Conservation (phyloP, 2,888 invertebrate genomes). For the Nemapogon koenigi region DNA sequence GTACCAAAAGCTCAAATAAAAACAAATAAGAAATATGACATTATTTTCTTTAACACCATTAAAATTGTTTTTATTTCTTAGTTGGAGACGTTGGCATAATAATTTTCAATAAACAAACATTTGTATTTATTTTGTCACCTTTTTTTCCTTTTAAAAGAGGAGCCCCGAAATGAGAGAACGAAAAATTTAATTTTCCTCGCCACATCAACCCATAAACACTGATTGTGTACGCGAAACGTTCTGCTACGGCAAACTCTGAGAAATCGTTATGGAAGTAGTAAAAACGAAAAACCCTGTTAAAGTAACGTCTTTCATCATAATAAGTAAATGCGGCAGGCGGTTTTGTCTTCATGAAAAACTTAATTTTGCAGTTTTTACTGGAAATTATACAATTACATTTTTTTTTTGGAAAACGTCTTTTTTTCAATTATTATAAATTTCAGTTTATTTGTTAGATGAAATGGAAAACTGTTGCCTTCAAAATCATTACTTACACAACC, state of each 20-base stretch:
- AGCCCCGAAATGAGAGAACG: constrained; percentile 7
- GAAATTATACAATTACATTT: no score
- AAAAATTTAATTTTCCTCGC: constrained; percentile 21
- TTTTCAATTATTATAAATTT: neutral
- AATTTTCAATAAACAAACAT: no score
- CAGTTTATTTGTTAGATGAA: constrained; percentile 9
- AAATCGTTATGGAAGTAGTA: constrained; percentile 24
- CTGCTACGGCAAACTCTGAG: constrained; percentile 18
- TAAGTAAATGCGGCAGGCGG: constrained; percentile 14
- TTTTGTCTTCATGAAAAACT: constrained; percentile 11
- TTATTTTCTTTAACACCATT: no score
- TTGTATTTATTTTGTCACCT: no score
- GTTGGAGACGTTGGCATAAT: no score
- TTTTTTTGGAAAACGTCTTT: neutral
- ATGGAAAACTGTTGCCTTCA: no score
- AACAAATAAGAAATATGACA: no score
- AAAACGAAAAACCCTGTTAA: constrained; percentile 19
- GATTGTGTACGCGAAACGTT: constrained; percentile 21
- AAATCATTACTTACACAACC: no score
- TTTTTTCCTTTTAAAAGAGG: constrained; percentile 1
- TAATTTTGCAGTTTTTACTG: constrained; percentile 7
- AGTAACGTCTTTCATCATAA: constrained; percentile 22
- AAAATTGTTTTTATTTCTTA: no score
- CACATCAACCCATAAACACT: constrained; percentile 24
- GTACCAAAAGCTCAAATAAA: no score